phyloP scores from a whole-genome alignment of 1,140 invertebrate genomes.

The Phymorhynchus buccinoides region DNA sequence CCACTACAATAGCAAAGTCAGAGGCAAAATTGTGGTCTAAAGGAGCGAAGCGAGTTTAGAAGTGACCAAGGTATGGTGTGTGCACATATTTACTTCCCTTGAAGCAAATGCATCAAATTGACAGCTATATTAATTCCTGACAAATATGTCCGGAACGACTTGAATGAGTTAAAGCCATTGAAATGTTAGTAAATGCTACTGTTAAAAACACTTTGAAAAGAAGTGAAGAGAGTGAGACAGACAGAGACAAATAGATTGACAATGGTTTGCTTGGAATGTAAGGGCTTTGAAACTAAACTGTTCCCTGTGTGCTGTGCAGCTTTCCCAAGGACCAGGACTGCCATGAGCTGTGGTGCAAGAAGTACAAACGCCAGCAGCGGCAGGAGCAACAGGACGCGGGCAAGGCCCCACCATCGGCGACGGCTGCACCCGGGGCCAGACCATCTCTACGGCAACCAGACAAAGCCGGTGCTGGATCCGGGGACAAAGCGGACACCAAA shows the following conservation, averaged over 20 bases:
- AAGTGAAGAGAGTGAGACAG: neutral
- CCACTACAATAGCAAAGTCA: no score
- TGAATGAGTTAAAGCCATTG: no score
- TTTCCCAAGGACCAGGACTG: slow-evolving; percentile 98
- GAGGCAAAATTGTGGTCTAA: no score
- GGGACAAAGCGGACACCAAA: slow-evolving; percentile 8
- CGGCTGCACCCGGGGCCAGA: neutral
- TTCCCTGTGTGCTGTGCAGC: slow-evolving; percentile 76
- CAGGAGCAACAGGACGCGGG: slow-evolving; percentile 53
- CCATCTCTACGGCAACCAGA: neutral
- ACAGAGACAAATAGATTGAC: neutral
- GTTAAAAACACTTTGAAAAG: no score
- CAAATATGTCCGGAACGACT: no score
- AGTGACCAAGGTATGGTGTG: no score
- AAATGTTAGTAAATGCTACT: no score
- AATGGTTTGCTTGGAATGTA: slow-evolving; percentile 37
- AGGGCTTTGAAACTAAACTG: slow-evolving; percentile 34
- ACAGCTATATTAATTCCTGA: no score
- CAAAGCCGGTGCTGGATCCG: neutral
- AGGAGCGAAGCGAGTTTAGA: no score
- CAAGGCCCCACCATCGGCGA: slow-evolving; percentile 29
- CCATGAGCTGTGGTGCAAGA: slow-evolving; percentile 98
- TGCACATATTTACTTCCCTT: no score
- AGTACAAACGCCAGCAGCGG: slow-evolving; percentile 67
- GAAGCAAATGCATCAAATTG: no score